A percentile compares a stretch with the other conserved stretches of the same genome.
phyloP scores from a whole-genome alignment of 2,888 invertebrate species.

The Plebejus melissa region DNA sequence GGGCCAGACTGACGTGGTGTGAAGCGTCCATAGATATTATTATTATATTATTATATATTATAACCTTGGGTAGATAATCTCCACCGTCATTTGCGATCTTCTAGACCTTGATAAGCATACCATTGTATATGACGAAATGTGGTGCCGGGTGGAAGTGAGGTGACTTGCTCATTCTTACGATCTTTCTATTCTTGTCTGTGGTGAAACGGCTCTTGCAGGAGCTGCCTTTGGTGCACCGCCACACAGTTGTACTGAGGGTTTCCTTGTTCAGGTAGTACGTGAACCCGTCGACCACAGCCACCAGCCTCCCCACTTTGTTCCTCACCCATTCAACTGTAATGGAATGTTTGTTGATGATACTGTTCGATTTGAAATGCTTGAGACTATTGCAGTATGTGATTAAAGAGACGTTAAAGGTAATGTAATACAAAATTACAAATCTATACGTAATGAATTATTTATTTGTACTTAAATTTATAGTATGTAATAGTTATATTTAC shows the following conservation, averaged over 20 bases:
- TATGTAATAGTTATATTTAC: too few relatives aligned
- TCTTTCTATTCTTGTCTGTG: conserved; percentile 45
- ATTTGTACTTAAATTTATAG: too few relatives aligned
- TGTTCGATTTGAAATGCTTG: neutral
- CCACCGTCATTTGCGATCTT: too few relatives aligned
- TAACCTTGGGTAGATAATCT: too few relatives aligned
- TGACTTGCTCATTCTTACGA: conserved; percentile 61
- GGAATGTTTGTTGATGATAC: conserved; percentile 3
- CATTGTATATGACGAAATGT: conserved; percentile 40
- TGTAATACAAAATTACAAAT: too few relatives aligned
- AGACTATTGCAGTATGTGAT: too few relatives aligned
- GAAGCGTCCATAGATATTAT: too few relatives aligned
- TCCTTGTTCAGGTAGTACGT: conserved; percentile 40
- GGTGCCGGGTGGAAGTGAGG: conserved; percentile 59
- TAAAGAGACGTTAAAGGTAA: too few relatives aligned
- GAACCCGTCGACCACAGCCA: conserved; percentile 41
- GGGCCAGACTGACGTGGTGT: too few relatives aligned
- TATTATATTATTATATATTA: too few relatives aligned
- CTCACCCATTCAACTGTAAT: conserved; percentile 37
- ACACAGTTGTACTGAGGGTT: conserved; percentile 35
- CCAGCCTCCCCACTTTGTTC: conserved; percentile 36
- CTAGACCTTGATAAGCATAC: conserved; percentile 41
- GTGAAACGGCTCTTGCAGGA: conserved; percentile 39
- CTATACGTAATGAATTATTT: too few relatives aligned
- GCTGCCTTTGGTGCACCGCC: conserved; percentile 42